Evolutionary conservation across 1,140 invertebrate genomes (phyloP).

Genomic region (Subanguina moxae): DNA sequence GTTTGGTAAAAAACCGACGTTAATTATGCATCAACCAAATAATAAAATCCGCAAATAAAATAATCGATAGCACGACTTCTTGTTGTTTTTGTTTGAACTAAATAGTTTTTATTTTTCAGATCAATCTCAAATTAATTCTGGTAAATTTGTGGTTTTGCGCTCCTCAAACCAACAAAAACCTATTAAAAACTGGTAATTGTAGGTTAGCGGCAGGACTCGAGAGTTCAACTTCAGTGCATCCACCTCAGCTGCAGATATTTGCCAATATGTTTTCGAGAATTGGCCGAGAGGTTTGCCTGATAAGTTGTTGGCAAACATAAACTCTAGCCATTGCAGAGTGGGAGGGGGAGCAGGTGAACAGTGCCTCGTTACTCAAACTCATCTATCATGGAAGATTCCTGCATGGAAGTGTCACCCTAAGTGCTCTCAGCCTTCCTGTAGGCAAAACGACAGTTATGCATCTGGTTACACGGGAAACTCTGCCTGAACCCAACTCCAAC

Average conservation of each 20-base stretch:
- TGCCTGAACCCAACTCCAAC: slow-evolving; percentile 97
- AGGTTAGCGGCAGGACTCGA: slow-evolving; percentile 89
- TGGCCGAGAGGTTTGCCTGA: slow-evolving; percentile 72
- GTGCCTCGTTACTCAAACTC: slow-evolving; percentile 91
- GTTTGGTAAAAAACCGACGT: too few species aligned
- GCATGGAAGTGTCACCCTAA: slow-evolving; percentile 90
- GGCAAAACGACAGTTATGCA: slow-evolving; percentile 90
- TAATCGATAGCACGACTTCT: too few species aligned
- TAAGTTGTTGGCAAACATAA: slow-evolving; percentile 9
- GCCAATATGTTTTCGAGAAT: slow-evolving; percentile 95
- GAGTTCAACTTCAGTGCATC: slow-evolving; percentile 93
- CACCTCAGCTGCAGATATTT: slow-evolving; percentile 94
- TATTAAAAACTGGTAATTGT: slow-evolving; percentile 69
- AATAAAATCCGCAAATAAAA: too few species aligned
- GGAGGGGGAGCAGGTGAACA: slow-evolving; percentile 85
- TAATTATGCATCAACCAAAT: too few species aligned
- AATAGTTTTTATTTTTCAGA: slow-evolving; percentile 63
- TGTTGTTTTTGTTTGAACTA: neutral
- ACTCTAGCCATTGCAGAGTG: slow-evolving; percentile 71
- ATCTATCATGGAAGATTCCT: slow-evolving; percentile 99
- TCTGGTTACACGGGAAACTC: slow-evolving; percentile 93
- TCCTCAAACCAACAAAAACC: too few species aligned
- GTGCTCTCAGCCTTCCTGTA: slow-evolving; percentile 86
- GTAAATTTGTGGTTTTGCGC: slow-evolving; percentile 15
- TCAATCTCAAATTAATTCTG: slow-evolving; percentile 77